Percentiles rank a stretch among this genome's conserved stretches.
These are phyloP conservation scores for Chloroceryle amazona DNA, from an alignment of 2,797 vertebrate genomes.

Conservation along the genomic window DNA sequence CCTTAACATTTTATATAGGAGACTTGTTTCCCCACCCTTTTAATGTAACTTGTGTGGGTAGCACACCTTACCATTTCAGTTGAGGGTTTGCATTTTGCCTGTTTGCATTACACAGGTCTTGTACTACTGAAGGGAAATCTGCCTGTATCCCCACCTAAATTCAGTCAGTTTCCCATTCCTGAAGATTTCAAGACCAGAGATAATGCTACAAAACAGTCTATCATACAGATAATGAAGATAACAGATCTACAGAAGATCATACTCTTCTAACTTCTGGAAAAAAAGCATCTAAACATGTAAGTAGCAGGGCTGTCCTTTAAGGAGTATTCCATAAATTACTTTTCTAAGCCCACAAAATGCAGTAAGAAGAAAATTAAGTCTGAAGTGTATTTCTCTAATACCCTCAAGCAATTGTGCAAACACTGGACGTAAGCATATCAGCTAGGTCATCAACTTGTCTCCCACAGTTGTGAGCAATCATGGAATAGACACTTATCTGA, in stretches of 20 bases:
- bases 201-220: neutral
- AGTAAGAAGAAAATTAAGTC: neutral
- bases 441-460: neutral
- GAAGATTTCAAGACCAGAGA: neutral
- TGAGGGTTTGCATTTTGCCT: neutral
- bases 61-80: neutral
- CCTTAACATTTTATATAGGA: neutral
- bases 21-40: neutral
- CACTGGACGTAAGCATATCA: neutral
- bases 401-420: neutral
- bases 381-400: neutral
- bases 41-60: neutral
- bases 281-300: neutral
- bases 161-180: neutral
- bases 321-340: neutral
- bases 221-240: neutral
- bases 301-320: neutral
- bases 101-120: neutral
- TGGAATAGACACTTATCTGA: neutral
- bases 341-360: neutral
- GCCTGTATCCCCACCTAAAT: neutral
- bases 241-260: neutral
- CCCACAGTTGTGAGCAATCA: neutral
- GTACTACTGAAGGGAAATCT: neutral
- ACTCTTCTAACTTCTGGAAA: neutral